Percentiles rank a stretch among this genome's conserved stretches.
phyloP scores from a whole-genome alignment of 1,140 invertebrate species.

The Diuraphis noxia region DNA sequence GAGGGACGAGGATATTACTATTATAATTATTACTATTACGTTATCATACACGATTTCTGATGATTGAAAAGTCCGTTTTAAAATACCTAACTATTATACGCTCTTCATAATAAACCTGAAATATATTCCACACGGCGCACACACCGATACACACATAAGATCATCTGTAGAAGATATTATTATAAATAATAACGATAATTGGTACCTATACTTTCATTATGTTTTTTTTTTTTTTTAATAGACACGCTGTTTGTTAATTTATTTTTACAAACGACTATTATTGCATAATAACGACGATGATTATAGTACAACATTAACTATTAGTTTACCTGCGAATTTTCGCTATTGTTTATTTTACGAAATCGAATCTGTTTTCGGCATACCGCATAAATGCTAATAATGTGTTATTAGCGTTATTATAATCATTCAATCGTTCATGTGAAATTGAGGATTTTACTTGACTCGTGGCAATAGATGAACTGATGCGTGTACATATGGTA shows the following conservation, averaged over 20 bases:
- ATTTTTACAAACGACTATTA: background rate
- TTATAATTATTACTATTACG: background rate
- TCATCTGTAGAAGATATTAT: background rate
- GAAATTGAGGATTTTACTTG: background rate
- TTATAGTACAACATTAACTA: background rate
- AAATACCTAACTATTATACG: background rate
- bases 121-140: background rate
- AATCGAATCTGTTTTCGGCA: too few species aligned
- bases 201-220: background rate
- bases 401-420: too few species aligned
- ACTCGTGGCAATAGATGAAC: background rate
- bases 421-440: too few species aligned
- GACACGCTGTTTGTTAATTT: background rate
- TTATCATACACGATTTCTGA: slow-evolving; percentile 1
- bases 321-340: background rate
- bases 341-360: background rate
- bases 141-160: background rate
- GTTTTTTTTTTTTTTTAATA: background rate
- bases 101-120: background rate
- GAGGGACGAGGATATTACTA: too few species aligned
- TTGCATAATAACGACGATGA: background rate
- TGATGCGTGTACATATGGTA: too few species aligned
- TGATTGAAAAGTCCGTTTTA: background rate
- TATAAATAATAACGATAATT: slow-evolving; percentile 2
- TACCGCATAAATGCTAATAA: too few species aligned